Evolutionary conservation across 2,888 invertebrate species (phyloP).

Genomic region (Tenthredo livida): DNA sequence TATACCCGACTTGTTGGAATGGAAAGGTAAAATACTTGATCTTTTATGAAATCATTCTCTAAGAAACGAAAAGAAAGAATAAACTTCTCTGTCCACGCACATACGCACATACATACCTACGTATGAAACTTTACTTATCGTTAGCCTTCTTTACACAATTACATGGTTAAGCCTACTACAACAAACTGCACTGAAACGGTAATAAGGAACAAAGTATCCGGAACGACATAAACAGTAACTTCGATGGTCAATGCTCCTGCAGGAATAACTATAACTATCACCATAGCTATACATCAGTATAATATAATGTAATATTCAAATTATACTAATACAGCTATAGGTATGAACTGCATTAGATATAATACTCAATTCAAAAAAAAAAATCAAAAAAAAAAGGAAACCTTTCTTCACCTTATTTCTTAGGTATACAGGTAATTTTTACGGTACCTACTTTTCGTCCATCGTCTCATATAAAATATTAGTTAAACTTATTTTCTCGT

Average conservation of each 20-base stretch:
- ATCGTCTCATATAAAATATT: background rate
- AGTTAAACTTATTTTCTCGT: background rate
- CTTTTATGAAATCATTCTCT: background rate
- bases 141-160: background rate
- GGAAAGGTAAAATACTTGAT: background rate
- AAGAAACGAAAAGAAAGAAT: background rate
- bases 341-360: background rate
- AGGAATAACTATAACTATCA: background rate
- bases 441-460: too few relatives aligned
- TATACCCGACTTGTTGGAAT: background rate
- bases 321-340: background rate
- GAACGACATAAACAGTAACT: slow-evolving; percentile 50
- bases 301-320: background rate
- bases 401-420: background rate
- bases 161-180: background rate
- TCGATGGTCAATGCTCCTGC: slow-evolving; percentile 45
- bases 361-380: background rate
- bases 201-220: slow-evolving; percentile 37
- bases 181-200: slow-evolving; percentile 29
- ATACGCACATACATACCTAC: background rate
- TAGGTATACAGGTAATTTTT: too few relatives aligned
- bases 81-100: background rate
- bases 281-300: too few relatives aligned
- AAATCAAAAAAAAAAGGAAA: background rate
- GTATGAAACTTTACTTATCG: background rate